Evolutionary conservation across 2,888 invertebrate genomes (phyloP).

Genomic region (Drosophila meridionalis): DNA sequence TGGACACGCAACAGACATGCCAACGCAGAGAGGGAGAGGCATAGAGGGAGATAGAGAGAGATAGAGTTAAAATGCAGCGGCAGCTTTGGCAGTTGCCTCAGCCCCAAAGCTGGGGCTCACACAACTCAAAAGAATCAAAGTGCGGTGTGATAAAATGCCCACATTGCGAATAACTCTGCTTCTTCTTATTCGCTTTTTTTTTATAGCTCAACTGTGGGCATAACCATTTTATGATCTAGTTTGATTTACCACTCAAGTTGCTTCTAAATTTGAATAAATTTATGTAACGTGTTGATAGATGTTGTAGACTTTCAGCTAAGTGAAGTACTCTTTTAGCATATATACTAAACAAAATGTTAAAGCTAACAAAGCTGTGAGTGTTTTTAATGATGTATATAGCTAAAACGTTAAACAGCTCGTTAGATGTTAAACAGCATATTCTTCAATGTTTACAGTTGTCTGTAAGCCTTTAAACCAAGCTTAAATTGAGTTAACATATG

Average conservation of each 20-base stretch:
- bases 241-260: not conserved
- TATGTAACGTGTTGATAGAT: not conserved
- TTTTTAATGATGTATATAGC: not conserved
- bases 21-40: not conserved
- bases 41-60: not conserved
- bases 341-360: not conserved
- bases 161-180: constrained; percentile 39
- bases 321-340: not conserved
- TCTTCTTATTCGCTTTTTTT: not conserved
- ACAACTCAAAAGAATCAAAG: constrained; percentile 23
- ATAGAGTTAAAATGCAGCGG: constrained; percentile 40
- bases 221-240: constrained; percentile 24
- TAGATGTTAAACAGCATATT: not conserved
- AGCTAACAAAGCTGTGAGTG: not conserved
- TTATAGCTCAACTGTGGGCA: constrained; percentile 12
- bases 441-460: not conserved
- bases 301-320: not conserved
- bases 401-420: not conserved
- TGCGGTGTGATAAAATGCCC: constrained; percentile 59
- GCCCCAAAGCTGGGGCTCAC: constrained; percentile 13
- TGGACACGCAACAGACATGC: constrained; percentile 50
- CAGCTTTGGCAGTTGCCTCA: constrained; percentile 14
- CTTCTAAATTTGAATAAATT: not conserved
- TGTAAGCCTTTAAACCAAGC: not conserved
- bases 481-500: not conserved